phyloP scores from a whole-genome alignment of 2,888 invertebrate genomes.

The Opisthograptis luteolata region DNA sequence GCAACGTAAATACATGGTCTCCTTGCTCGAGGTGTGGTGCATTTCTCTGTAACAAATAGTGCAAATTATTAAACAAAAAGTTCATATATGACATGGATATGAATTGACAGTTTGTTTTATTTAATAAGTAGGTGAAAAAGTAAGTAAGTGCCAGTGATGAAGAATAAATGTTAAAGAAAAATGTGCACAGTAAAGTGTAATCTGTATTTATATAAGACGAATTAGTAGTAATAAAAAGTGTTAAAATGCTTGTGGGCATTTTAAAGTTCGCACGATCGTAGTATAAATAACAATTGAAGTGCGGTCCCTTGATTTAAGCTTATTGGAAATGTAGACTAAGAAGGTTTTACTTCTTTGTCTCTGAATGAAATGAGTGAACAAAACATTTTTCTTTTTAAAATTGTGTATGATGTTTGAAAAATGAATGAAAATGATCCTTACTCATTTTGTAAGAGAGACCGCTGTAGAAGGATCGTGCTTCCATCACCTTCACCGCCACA shows the following conservation, averaged over 20 bases:
- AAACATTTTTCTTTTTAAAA: constrained; percentile 18
- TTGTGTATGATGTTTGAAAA: constrained; percentile 24
- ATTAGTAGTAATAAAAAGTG: constrained; percentile 9
- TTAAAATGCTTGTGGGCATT: constrained; percentile 66
- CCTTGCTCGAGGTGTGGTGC: constrained; percentile 73
- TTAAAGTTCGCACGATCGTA: constrained; percentile 60
- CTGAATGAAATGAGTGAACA: constrained; percentile 3
- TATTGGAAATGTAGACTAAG: constrained; percentile 1
- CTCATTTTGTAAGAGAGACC: constrained; percentile 84
- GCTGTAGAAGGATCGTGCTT: constrained; percentile 83
- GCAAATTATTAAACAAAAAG: background rate
- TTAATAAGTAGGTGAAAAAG: background rate
- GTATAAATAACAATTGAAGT: constrained; percentile 25
- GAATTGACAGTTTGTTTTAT: too few relatives aligned
- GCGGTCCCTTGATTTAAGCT: constrained; percentile 53
- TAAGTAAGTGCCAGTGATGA: background rate
- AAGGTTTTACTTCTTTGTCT: too few relatives aligned
- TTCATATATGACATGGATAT: constrained; percentile 18
- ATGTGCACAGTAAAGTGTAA: background rate
- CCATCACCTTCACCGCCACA: constrained; percentile 93
- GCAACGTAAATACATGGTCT: constrained; percentile 75
- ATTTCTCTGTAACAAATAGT: constrained; percentile 72
- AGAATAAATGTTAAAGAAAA: constrained; percentile 23
- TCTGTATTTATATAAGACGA: constrained; percentile 2
- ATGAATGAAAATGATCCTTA: constrained; percentile 64